Base-by-base conservation (phyloP, 1,140 invertebrate genomes). In the Heliconius himera region DNA sequence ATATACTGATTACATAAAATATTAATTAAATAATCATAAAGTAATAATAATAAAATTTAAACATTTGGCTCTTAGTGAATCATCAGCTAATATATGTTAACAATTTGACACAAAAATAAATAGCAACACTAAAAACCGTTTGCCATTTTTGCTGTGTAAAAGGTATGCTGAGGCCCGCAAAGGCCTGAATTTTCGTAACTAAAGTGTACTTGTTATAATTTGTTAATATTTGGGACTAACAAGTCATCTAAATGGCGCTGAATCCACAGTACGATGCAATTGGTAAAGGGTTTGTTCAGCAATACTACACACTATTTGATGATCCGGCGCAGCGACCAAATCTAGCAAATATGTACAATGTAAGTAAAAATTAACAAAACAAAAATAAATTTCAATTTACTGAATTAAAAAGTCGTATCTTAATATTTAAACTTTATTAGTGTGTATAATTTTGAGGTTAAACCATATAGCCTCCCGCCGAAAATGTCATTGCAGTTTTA, bases 261-360 rank as follows among this genome's bases (percentile, higher is more conserved):
- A 98, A 99, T 95, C 97, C 97, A 78, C 97, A 97, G 87, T 99
- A 98, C 90, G 97, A 98, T 90, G 97, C 96, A 46, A 99, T 99
- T 89, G 98, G 98, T 77, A 98, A 98, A 95, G 97, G 97, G 82
- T 99, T 99, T 93, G 98, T 98, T 51, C 97, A 98, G 85, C 98
- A 99, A 95, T 99, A 99, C 95, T 99, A 99, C 94, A 95, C 96
- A 51, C 90, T 98, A 83, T 99, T 99, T 90, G 98, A 99, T 93
- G 98, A 99, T 95, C 97, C 97, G 83, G 95, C 95, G 79, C 97
- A 97, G 87, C 96, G 98, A 90, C 95, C 96, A 85, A 97, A 96
- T 93, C 96, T 99, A 88, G 96, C 96, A 75, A 98, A 97, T 93
- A 97, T 99, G 96, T 99, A 99, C 93, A 98, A 98, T 95, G 98